phyloP scores from a whole-genome alignment of 2,888 invertebrate genomes.

The Drosophila engyochracea region DNA sequence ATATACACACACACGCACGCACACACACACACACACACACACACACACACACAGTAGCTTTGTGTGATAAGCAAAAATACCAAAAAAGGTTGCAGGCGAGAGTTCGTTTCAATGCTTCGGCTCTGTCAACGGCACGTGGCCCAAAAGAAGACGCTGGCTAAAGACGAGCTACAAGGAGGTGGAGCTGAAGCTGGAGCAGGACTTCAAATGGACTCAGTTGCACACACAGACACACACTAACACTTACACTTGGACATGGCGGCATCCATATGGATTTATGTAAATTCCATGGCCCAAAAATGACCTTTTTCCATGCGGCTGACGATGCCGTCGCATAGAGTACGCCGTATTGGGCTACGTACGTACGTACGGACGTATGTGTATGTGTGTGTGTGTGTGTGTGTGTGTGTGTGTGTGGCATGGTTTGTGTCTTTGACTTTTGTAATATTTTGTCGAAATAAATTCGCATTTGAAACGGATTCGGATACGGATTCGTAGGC shows the following conservation, averaged over 20 bases:
- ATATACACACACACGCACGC: slow-evolving; percentile 36
- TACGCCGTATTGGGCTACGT: background rate
- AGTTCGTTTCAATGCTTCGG: slow-evolving; percentile 44
- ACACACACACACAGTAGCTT: slow-evolving; percentile 38
- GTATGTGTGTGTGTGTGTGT: background rate
- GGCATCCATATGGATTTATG: slow-evolving; percentile 84
- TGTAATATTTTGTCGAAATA: slow-evolving; percentile 84
- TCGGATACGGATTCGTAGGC: slow-evolving; percentile 80
- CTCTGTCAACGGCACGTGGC: slow-evolving; percentile 59
- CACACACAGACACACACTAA: slow-evolving; percentile 20
- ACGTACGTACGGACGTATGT: background rate
- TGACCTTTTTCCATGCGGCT: slow-evolving; percentile 80
- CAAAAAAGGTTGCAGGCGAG: slow-evolving; percentile 52
- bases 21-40: slow-evolving; percentile 20
- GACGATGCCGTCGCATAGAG: slow-evolving; percentile 13
- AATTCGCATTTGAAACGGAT: slow-evolving; percentile 84
- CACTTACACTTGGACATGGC: slow-evolving; percentile 39
- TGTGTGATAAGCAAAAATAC: slow-evolving; percentile 63
- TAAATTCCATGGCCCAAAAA: slow-evolving; percentile 82
- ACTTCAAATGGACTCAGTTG: slow-evolving; percentile 62
- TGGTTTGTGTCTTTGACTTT: slow-evolving; percentile 82
- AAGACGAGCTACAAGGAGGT: slow-evolving; percentile 21
- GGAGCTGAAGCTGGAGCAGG: slow-evolving; percentile 28
- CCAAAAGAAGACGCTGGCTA: slow-evolving; percentile 54
- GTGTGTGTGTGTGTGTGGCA: slow-evolving; percentile 8